Conservation (phyloP, 2,113 vertebrate genomes). For the Phaetusa simplex region DNA sequence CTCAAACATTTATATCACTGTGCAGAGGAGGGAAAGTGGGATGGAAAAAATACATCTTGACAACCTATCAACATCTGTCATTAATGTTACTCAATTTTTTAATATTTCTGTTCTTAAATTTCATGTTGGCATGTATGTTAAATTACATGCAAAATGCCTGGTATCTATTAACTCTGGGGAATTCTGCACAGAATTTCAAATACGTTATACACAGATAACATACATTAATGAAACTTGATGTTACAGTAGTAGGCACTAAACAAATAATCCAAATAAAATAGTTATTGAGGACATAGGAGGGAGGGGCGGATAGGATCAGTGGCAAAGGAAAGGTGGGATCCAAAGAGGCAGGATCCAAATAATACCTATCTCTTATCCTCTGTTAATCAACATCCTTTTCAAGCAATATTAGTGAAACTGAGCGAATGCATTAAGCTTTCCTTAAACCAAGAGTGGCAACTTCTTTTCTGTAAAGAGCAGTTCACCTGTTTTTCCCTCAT, state of each 20-base stretch:
- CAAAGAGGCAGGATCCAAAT: not conserved
- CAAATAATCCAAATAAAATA: not conserved
- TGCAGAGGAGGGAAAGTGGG: not conserved
- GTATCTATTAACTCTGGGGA: not conserved
- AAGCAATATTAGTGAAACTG: not conserved
- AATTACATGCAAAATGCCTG: not conserved
- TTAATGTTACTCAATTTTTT: not conserved
- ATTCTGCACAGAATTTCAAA: not conserved
- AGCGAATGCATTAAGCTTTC: not conserved
- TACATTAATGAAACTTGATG: not conserved
- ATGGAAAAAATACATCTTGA: not conserved
- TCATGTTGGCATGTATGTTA: not conserved
- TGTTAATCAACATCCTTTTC: not conserved
- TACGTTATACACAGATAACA: not conserved
- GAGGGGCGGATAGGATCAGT: not conserved
- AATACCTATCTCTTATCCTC: not conserved
- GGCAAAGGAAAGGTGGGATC: not conserved
- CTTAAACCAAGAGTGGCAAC: not conserved
- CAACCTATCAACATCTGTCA: not conserved
- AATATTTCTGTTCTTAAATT: not conserved
- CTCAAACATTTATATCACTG: not conserved
- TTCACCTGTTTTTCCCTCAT: slow-evolving; percentile 85
- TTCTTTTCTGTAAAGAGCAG: not conserved
- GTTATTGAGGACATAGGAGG: not conserved
- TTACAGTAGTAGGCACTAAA: not conserved